phyloP scores from a whole-genome alignment of 2,113 vertebrate species.

The Paralichthys olivaceus region DNA sequence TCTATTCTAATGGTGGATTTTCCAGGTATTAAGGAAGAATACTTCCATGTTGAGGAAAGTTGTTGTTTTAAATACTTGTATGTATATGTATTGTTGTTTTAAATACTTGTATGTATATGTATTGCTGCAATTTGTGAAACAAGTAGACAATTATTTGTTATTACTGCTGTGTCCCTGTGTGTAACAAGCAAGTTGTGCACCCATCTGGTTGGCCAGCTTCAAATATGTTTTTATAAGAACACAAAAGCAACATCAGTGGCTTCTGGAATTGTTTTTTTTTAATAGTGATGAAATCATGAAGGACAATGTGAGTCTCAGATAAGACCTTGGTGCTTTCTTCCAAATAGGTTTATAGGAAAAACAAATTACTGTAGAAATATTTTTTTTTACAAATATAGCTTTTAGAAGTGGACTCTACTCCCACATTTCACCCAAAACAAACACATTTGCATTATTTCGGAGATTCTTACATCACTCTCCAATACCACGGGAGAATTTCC shows the following conservation, averaged over 20 bases:
- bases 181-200: too few relatives aligned
- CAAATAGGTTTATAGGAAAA: background rate
- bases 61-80: too few relatives aligned
- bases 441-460: background rate
- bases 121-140: background rate
- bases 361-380: background rate
- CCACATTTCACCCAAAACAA: background rate
- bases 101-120: too few relatives aligned
- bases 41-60: too few relatives aligned
- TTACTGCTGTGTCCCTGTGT: too few relatives aligned
- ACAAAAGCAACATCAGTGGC: slow-evolving; percentile 9
- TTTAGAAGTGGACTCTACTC: background rate
- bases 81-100: too few relatives aligned
- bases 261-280: background rate
- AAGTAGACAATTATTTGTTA: too few relatives aligned
- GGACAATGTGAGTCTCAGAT: too few relatives aligned
- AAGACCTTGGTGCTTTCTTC: background rate
- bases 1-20: too few relatives aligned
- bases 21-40: too few relatives aligned
- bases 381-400: background rate
- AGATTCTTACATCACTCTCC: slow-evolving; percentile 5
- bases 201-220: slow-evolving; percentile 19
- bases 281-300: slow-evolving; percentile 4
- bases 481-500: slow-evolving; percentile 18
- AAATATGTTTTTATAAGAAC: slow-evolving; percentile 19